Evolutionary conservation across 2,888 invertebrate species (phyloP).

Genomic region (Drosophila mettleri): DNA sequence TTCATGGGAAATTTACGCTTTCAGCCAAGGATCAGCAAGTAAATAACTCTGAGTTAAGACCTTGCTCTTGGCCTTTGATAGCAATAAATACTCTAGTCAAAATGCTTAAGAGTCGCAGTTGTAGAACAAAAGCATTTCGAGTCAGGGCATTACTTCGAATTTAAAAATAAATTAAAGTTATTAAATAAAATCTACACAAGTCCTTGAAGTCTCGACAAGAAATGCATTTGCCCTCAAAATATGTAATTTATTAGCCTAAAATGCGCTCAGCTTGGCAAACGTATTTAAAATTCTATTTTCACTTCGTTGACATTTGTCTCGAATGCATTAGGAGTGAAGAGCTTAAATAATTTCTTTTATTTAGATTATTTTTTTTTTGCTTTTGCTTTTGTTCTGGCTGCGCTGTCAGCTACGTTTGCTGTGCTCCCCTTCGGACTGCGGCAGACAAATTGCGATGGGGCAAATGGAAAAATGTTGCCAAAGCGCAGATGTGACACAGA

Average conservation of each 20-base stretch:
- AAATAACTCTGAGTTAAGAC: no score
- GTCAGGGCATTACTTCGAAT: background rate
- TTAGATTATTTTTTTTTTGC: constrained; percentile 1
- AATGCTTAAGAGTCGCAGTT: no score
- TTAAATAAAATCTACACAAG: no score
- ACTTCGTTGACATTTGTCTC: constrained; percentile 6
- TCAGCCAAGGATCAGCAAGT: no score
- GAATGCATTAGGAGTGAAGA: background rate
- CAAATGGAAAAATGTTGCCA: constrained; percentile 38
- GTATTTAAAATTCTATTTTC: constrained; percentile 9
- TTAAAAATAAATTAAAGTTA: no score
- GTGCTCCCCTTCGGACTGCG: constrained; percentile 5
- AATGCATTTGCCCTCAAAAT: background rate
- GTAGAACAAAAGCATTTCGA: background rate
- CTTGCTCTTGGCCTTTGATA: no score
- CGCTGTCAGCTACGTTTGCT: constrained; percentile 45
- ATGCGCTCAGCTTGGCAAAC: background rate
- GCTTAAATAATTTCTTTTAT: constrained; percentile 8
- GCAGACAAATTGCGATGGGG: constrained; percentile 39
- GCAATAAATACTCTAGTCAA: no score
- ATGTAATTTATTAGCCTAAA: background rate
- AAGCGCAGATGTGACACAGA: constrained; percentile 16
- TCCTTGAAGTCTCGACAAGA: background rate
- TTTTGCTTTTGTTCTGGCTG: constrained; percentile 7
- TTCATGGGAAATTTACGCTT: no score